Evolutionary conservation across 2,113 vertebrate species (phyloP).

Genomic region (Agapornis roseicollis): DNA sequence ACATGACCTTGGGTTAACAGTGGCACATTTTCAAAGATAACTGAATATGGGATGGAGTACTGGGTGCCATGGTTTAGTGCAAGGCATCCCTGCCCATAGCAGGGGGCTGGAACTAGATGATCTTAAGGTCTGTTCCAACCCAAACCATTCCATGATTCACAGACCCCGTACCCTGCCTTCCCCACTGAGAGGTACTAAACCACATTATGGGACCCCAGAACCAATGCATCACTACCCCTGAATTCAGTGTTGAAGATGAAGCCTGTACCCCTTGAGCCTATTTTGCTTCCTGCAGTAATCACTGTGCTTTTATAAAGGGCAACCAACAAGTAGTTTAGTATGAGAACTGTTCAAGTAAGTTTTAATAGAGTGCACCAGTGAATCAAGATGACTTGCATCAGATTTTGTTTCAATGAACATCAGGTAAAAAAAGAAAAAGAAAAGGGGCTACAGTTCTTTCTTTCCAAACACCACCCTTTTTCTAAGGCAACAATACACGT

Average conservation of each 20-base stretch:
- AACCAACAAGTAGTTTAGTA: conserved; percentile 77
- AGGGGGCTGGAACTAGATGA: background rate
- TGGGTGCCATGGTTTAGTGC: background rate
- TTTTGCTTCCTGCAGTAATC: background rate
- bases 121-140: background rate
- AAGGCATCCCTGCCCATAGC: background rate
- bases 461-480: conserved; percentile 75
- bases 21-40: background rate
- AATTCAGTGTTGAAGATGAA: background rate
- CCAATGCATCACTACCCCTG: background rate
- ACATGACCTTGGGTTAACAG: background rate
- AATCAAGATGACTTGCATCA: conserved; percentile 78
- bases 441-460: conserved; percentile 71
- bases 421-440: conserved; percentile 30
- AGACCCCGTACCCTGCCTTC: background rate
- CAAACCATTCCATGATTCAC: background rate
- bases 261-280: background rate
- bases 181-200: background rate
- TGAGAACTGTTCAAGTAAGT: conserved; percentile 86
- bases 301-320: conserved; percentile 49
- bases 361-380: conserved; percentile 90
- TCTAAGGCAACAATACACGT: conserved; percentile 83
- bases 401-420: conserved; percentile 74
- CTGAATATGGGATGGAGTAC: rapidly evolving
- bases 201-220: background rate